A percentile compares a stretch with the other conserved stretches of the same genome.
phyloP scores from a whole-genome alignment of 2,797 vertebrate genomes.

The Lacerta agilis region DNA sequence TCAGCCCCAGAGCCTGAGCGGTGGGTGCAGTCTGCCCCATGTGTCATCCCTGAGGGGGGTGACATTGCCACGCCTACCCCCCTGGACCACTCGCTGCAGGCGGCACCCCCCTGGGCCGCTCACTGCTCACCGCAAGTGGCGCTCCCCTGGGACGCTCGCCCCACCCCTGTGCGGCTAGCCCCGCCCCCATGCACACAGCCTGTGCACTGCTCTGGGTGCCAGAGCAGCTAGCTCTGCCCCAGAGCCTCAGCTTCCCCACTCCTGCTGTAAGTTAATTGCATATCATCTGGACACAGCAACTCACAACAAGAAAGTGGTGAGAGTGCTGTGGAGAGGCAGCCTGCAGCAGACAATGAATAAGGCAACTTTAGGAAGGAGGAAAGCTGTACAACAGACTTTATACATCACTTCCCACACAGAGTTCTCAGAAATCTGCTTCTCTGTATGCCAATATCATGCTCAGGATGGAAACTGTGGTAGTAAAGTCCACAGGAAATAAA shows the following conservation, averaged over 20 bases:
- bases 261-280: background rate
- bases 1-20: too few species aligned
- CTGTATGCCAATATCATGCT: background rate
- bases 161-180: too few species aligned
- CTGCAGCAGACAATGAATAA: background rate
- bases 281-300: background rate
- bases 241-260: too few species aligned
- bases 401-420: background rate
- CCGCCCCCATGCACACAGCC: too few species aligned
- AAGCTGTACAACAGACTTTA: background rate
- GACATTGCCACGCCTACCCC: too few species aligned
- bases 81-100: too few species aligned
- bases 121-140: rapidly evolving
- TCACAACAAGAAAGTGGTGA: background rate
- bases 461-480: background rate
- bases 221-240: too few species aligned
- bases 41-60: too few species aligned
- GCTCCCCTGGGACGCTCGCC: too few species aligned
- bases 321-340: background rate
- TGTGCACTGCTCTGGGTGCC: too few species aligned
- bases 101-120: rapidly evolving
- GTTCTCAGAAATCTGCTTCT: background rate
- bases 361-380: background rate
- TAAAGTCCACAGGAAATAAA: background rate
- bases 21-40: too few species aligned